Evolutionary conservation across 2,888 invertebrate genomes (phyloP), one percentile per base, ranked within the genome.

Genomic region (Scaptomyza tumidula): DNA sequence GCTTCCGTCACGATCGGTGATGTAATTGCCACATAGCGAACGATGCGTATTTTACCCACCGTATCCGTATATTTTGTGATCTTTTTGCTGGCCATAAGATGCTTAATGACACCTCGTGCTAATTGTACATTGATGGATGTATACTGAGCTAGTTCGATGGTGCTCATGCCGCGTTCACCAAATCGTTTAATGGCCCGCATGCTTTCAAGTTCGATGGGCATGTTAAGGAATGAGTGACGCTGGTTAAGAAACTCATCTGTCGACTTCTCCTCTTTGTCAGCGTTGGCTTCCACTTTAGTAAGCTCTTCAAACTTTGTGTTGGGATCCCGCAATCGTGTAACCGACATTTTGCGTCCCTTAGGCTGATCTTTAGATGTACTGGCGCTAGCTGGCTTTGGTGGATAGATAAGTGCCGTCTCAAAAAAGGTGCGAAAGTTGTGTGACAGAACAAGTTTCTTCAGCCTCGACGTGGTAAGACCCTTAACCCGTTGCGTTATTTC

Each of bases 281-380:
- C 91, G 91, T 13, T 60, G 13, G 3, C 24, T 3, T 64, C 69
- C 6, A 9, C 2, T 27, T 59, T 57, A 11, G 33, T 93, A 93
- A 93, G 78, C 60, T 94, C 93, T 37, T 92, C 87, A 6, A 94
- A 89, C 63, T 94, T 93, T 13, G 94, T 82, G 67, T 93, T 91
- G 0, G 94, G 94, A 90, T 95, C 93, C n/a, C 93, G 90, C 29
- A 96, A 90, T 78, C 93, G 93, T 7, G 94, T 91, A 6, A 95
- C 87, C 0, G 88, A 83, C 75, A 93, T 93, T 75, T 94, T 94
- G 63, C 91, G 92, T 4, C 46, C 39, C 31, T 78, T 79, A 6
- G 90, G 79, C 3, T 37, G 10, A 6, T 52, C 19, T 89, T 85
- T 71, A 9, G 33, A 44, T 0, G 52, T 9, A 14, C 14, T 27